phyloP scores from a whole-genome alignment of 2,797 vertebrate species.

The Argyrosomus regius region DNA sequence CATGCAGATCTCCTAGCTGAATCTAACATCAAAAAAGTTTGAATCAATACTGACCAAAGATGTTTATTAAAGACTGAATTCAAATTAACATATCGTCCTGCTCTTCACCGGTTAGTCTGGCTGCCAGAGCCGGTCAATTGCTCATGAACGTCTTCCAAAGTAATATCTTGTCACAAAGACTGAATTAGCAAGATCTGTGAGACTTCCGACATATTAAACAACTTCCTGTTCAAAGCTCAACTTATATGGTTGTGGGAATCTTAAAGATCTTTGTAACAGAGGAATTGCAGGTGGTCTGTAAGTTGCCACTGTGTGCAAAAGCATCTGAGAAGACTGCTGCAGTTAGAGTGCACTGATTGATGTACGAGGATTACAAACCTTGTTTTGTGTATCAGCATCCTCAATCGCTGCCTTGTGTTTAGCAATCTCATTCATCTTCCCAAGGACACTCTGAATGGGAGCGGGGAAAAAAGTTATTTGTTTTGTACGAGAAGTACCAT shows the following conservation, averaged over 20 bases:
- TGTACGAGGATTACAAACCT: conserved; percentile 81
- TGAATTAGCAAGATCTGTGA: neutral
- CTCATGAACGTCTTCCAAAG: neutral
- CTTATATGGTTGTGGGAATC: neutral
- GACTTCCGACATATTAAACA: neutral
- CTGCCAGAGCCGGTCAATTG: neutral
- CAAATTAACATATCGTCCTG: neutral
- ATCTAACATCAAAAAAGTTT: neutral
- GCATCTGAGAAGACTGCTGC: neutral
- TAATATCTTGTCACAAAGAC: neutral
- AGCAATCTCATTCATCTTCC: conserved; percentile 96
- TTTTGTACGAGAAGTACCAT: neutral
- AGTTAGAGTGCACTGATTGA: conserved; percentile 2
- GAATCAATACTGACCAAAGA: neutral
- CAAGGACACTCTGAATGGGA: conserved; percentile 90
- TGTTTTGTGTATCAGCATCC: conserved; percentile 94
- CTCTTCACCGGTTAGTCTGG: neutral
- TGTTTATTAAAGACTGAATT: conserved; percentile 3
- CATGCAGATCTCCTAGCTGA: neutral
- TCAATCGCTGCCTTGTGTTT: conserved; percentile 94
- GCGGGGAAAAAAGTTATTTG: neutral
- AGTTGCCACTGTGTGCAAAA: neutral
- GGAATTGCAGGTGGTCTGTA: neutral
- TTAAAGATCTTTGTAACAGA: neutral
- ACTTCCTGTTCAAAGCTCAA: neutral